Conservation (phyloP, 1,140 invertebrate genomes). For the Microplitis demolitor region DNA sequence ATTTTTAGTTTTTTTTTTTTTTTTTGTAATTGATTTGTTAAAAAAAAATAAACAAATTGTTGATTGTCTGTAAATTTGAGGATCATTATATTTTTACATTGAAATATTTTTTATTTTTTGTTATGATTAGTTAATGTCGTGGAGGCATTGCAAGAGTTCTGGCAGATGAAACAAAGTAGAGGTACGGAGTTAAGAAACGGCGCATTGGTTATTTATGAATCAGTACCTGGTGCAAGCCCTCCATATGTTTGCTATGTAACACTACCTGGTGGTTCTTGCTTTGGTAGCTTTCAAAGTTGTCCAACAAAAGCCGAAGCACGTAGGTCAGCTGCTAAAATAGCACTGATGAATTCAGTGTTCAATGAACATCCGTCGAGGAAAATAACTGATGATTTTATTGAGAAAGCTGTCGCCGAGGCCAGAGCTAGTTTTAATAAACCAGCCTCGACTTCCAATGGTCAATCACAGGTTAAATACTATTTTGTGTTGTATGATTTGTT, state of each 20-base stretch:
- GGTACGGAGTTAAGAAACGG: constrained; percentile 87
- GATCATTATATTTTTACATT: not conserved
- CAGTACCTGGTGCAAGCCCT: constrained; percentile 84
- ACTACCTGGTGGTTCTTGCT: constrained; percentile 91
- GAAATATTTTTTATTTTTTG: constrained; percentile 33
- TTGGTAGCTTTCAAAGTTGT: constrained; percentile 94
- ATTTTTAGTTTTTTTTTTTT: too few species aligned
- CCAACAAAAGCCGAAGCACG: constrained; percentile 93
- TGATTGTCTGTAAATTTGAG: too few species aligned
- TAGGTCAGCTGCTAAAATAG: constrained; percentile 92
- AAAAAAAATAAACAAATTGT: too few species aligned
- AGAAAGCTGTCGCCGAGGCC: constrained; percentile 89
- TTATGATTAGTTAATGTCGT: constrained; percentile 82
- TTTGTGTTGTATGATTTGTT: constrained; percentile 6
- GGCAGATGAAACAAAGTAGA: constrained; percentile 93
- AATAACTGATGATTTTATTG: constrained; percentile 93
- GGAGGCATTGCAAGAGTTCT: constrained; percentile 94
- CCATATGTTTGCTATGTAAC: constrained; percentile 96
- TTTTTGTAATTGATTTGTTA: too few species aligned
- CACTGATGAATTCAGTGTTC: constrained; percentile 95
- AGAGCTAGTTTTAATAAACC: constrained; percentile 66
- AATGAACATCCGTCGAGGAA: constrained; percentile 93
- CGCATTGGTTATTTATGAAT: constrained; percentile 93
- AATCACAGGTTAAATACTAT: constrained; percentile 40
- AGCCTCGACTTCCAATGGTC: constrained; percentile 54